phyloP scores from a whole-genome alignment of 2,797 vertebrate species.

The Acanthurus lineatus region DNA sequence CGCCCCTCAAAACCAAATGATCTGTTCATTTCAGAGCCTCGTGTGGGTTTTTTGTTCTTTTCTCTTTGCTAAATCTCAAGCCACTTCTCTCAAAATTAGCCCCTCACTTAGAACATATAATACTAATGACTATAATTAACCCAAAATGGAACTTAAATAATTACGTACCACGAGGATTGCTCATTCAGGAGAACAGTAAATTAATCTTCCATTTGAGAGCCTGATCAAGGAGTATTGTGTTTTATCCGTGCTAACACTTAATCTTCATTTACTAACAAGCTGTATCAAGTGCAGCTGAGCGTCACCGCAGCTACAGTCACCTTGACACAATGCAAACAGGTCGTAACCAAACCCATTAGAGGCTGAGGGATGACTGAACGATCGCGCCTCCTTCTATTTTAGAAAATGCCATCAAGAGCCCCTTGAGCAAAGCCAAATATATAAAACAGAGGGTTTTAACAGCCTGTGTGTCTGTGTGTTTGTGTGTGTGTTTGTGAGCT shows the following conservation, averaged over 20 bases:
- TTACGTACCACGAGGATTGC: conserved; percentile 88
- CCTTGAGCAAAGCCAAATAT: conserved; percentile 25
- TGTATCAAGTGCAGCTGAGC: conserved; percentile 64
- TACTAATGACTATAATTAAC: conserved; percentile 99
- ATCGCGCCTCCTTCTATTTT: conserved; percentile 7
- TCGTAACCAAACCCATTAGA: conserved; percentile 46
- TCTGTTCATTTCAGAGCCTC: conserved; percentile 93
- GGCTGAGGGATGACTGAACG: conserved; percentile 1
- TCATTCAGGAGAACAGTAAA: conserved; percentile 81
- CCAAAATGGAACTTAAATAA: conserved; percentile 97
- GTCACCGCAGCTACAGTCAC: conserved; percentile 72
- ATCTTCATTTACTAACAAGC: conserved; percentile 75
- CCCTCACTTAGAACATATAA: conserved; percentile 93
- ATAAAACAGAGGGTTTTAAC: conserved; percentile 7
- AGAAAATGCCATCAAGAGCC: conserved; percentile 28
- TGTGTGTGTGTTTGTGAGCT: not conserved
- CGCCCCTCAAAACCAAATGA: conserved; percentile 90
- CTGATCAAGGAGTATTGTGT: conserved; percentile 88
- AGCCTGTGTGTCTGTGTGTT: not conserved
- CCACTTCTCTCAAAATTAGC: conserved; percentile 90
- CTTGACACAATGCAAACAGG: conserved; percentile 67
- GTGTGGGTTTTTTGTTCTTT: conserved; percentile 81
- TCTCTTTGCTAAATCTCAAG: conserved; percentile 66
- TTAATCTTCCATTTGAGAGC: conserved; percentile 78
- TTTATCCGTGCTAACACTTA: conserved; percentile 72